A percentile compares a stretch with the other conserved stretches of the same genome.
Conservation (phyloP, 2,797 vertebrate genomes). For the Yasuhikotakia modesta region DNA sequence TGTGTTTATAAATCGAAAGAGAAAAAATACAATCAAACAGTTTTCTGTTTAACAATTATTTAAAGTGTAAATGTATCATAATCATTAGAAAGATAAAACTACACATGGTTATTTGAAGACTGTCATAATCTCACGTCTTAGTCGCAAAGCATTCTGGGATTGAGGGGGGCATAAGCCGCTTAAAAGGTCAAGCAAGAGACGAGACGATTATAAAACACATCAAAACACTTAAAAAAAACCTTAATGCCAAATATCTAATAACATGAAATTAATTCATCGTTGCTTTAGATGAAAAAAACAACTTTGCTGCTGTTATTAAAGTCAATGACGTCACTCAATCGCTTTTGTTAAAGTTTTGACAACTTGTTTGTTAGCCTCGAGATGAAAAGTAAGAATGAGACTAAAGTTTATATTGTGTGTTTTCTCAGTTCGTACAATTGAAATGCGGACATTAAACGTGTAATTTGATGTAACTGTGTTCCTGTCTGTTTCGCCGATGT, state of each 20-base stretch:
- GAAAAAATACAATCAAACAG: no score
- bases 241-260: slow-evolving; percentile 8
- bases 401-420: slow-evolving; percentile 30
- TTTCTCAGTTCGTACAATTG: background rate
- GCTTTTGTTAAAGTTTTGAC: background rate
- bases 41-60: no score
- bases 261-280: slow-evolving; percentile 8
- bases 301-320: slow-evolving; percentile 14
- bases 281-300: background rate
- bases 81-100: background rate
- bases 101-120: background rate
- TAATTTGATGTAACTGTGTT: slow-evolving; percentile 2
- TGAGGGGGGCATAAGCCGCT: slow-evolving; percentile 64
- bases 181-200: slow-evolving; percentile 52
- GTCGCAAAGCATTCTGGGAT: slow-evolving; percentile 59
- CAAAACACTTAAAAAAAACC: slow-evolving; percentile 30
- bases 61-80: background rate
- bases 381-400: slow-evolving; percentile 65
- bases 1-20: no score
- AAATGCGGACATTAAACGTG: background rate
- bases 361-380: slow-evolving; percentile 58
- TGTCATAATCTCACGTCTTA: slow-evolving; percentile 61
- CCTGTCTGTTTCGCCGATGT: slow-evolving; percentile 20
- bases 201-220: slow-evolving; percentile 43
- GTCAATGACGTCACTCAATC: background rate